phyloP scores from a whole-genome alignment of 2,113 vertebrate species.

The Pavo muticus region DNA sequence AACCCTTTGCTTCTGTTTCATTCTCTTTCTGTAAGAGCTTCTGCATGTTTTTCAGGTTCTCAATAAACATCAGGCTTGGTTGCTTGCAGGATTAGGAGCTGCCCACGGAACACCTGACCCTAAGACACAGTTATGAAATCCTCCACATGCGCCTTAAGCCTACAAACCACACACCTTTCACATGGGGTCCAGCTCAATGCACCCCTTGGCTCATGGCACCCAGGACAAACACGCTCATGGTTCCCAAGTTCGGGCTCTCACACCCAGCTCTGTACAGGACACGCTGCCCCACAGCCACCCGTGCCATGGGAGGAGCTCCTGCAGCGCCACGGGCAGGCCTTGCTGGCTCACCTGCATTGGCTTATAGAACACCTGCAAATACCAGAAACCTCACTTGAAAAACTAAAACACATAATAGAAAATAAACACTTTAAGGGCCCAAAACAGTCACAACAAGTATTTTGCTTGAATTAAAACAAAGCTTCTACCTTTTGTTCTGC shows the following conservation, averaged over 20 bases:
- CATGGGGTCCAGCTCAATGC: neutral
- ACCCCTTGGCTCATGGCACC: neutral
- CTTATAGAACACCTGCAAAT: neutral
- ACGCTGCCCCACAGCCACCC: rapidly evolving
- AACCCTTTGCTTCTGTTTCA: neutral
- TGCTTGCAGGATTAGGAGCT: neutral
- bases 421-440: neutral
- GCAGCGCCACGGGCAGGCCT: neutral
- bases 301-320: neutral
- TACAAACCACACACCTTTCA: neutral
- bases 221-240: neutral
- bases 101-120: neutral
- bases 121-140: neutral
- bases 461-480: neutral
- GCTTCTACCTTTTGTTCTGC: neutral
- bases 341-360: neutral
- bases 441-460: rapidly evolving
- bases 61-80: neutral
- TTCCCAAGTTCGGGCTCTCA: neutral
- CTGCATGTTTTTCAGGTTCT: neutral
- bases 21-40: neutral
- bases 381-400: neutral
- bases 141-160: neutral
- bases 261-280: neutral
- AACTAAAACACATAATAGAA: neutral